A percentile compares a stretch with the other conserved stretches of the same genome.
These are phyloP conservation scores for Microtus oregoni DNA, from an alignment of 2,113 vertebrate genomes.

Conservation along the genomic window DNA sequence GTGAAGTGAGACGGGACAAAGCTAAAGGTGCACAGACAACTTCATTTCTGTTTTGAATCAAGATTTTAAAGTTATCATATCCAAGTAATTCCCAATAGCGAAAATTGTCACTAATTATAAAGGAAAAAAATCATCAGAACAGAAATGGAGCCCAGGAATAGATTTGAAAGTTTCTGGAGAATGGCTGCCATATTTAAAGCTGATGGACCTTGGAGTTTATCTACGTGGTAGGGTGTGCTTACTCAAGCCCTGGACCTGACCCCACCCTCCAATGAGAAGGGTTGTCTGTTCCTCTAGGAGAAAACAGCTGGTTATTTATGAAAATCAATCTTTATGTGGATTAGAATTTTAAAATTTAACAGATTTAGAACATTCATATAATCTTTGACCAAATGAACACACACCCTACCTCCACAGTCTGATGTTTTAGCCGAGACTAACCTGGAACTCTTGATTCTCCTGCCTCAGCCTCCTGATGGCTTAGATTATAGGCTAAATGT, in stretches of 20 bases:
- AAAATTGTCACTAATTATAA: background rate
- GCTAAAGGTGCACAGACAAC: background rate
- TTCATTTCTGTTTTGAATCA: background rate
- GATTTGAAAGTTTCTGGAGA: background rate
- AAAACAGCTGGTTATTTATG: background rate
- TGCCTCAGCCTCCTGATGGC: background rate
- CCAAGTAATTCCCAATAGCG: background rate
- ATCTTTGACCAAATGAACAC: background rate
- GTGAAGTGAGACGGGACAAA: background rate
- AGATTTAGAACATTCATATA: conserved; percentile 20
- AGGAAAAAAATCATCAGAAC: background rate
- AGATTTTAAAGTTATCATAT: background rate
- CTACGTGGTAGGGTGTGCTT: background rate
- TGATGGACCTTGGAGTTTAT: background rate
- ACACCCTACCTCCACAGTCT: background rate
- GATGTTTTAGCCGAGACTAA: background rate
- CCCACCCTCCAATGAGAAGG: background rate
- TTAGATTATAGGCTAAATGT: background rate
- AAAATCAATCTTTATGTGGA: background rate
- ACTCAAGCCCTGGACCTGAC: background rate
- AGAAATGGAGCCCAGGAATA: background rate
- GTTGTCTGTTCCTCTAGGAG: background rate
- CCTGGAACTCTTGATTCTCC: background rate
- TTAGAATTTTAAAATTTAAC: background rate
- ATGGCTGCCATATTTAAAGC: background rate